Percentiles rank a stretch among this genome's conserved stretches.
These are phyloP conservation scores for Drosophila eugracilis DNA, from an alignment of 1,140 invertebrate genomes.

Conservation along the genomic window DNA sequence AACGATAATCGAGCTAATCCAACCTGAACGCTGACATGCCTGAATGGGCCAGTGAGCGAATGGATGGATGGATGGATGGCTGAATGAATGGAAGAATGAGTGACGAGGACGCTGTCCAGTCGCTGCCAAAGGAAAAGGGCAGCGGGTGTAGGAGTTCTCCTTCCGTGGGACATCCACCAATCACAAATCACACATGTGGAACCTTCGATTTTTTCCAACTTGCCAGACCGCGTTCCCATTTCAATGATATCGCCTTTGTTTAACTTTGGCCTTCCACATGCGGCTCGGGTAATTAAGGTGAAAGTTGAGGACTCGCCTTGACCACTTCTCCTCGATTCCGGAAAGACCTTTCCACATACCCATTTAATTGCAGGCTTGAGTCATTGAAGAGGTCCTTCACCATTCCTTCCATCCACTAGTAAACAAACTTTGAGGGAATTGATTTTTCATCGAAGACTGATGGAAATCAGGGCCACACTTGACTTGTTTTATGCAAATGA, in stretches of 20 bases:
- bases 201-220: slow-evolving; percentile 44
- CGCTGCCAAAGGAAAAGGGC: slow-evolving; percentile 16
- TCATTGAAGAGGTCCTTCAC: slow-evolving; percentile 11
- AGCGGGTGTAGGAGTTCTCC: slow-evolving; percentile 21
- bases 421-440: slow-evolving; percentile 1
- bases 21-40: slow-evolving; percentile 36
- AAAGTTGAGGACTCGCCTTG: slow-evolving; percentile 45
- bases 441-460: slow-evolving; percentile 1
- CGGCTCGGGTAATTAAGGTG: slow-evolving; percentile 51
- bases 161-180: not conserved
- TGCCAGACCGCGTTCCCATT: slow-evolving; percentile 49
- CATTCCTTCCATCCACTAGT: not conserved
- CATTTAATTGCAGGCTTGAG: slow-evolving; percentile 1
- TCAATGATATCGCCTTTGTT: slow-evolving; percentile 14
- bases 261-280: slow-evolving; percentile 2
- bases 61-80: slow-evolving; percentile 36
- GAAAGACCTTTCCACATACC: not conserved
- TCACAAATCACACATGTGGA: slow-evolving; percentile 5
- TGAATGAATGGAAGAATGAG: slow-evolving; percentile 23
- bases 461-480: not conserved
- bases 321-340: slow-evolving; percentile 21
- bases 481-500: not conserved
- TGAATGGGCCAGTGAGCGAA: slow-evolving; percentile 37
- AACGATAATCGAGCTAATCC: slow-evolving; percentile 39
- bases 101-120: slow-evolving; percentile 28